Percentiles rank a stretch among this genome's conserved stretches.
Evolutionary conservation across 2,113 vertebrate species (phyloP).

Genomic region (mouse (Mus musculus)): GRCm39 chr10:28924001-28924500

Average conservation of each 20-base stretch:
- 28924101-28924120: neutral
- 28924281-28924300: neutral
- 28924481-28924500: too few species aligned
- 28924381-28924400: neutral
- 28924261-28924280: neutral
- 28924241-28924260: neutral
- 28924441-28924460: too few species aligned
- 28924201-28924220: neutral
- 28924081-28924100: neutral
- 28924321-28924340: neutral
- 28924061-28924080: neutral
- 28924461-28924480: too few species aligned
- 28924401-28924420: neutral
- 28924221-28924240: neutral
- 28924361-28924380: neutral
- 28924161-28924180: neutral
- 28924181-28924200: neutral
- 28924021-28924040: neutral
- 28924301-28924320: neutral
- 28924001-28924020: neutral
- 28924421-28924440: neutral
- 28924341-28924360: neutral
- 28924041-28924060: neutral
- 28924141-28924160: neutral
- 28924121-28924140: neutral